Evolutionary conservation across 2,888 invertebrate species (phyloP).

Genomic region (Cheilosia scutellata): DNA sequence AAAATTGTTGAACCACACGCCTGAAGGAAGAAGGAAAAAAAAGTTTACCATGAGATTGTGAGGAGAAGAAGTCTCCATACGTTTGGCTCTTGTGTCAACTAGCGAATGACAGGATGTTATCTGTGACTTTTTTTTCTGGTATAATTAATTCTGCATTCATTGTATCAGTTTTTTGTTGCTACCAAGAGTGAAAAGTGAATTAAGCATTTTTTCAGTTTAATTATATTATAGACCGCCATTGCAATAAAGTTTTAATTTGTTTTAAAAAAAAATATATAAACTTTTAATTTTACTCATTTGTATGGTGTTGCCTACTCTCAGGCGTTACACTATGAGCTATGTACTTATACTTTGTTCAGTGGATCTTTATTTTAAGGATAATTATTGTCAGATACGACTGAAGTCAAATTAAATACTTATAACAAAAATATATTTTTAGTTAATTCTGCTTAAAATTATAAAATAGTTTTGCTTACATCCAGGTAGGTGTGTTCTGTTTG

Average conservation of each 20-base stretch:
- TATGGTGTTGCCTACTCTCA: not conserved
- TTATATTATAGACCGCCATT: constrained; percentile 44
- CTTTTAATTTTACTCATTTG: constrained; percentile 43
- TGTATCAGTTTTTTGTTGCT: constrained; percentile 20
- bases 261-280: constrained; percentile 41
- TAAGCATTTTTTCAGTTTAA: constrained; percentile 58
- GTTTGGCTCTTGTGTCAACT: constrained; percentile 53
- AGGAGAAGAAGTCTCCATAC: constrained; percentile 31
- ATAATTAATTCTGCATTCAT: constrained; percentile 56
- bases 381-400: too few species aligned
- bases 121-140: constrained; percentile 21
- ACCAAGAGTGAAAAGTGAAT: constrained; percentile 41
- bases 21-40: constrained; percentile 2
- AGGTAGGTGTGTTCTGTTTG: too few species aligned
- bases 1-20: constrained; percentile 30
- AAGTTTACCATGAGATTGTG: not conserved
- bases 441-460: too few species aligned
- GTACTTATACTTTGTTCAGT: too few species aligned
- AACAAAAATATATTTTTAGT: too few species aligned
- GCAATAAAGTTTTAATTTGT: constrained; percentile 61
- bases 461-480: too few species aligned
- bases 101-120: constrained; percentile 48
- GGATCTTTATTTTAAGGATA: too few species aligned
- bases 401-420: too few species aligned
- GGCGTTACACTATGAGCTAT: too few species aligned